These are phyloP conservation scores for Lathamus discolor DNA, from an alignment of 2,113 vertebrate genomes.

Conservation along the genomic window DNA sequence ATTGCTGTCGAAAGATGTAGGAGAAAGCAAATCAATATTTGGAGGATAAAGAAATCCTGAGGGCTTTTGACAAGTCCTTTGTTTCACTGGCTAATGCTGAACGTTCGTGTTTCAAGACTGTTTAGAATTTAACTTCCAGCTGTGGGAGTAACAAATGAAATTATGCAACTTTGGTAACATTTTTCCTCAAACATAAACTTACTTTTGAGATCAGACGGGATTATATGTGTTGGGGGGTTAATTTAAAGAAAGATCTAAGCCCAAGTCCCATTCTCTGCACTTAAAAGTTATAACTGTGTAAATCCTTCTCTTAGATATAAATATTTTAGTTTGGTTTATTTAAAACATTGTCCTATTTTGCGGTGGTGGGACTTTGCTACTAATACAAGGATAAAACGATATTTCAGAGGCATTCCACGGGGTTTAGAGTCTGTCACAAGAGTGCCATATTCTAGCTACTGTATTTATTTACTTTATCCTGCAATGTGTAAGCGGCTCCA, in stretches of 20 bases:
- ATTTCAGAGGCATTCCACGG: constrained; percentile 75
- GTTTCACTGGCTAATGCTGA: constrained; percentile 65
- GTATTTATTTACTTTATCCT: constrained; percentile 78
- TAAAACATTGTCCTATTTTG: constrained; percentile 78
- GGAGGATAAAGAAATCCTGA: constrained; percentile 67
- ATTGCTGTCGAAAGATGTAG: constrained; percentile 69
- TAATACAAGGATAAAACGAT: constrained; percentile 70
- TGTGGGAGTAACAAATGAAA: constrained; percentile 73
- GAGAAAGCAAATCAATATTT: constrained; percentile 55
- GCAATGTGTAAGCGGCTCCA: constrained; percentile 67
- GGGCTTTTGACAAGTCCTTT: constrained; percentile 64
- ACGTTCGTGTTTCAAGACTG: constrained; percentile 70
- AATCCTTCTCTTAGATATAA: constrained; percentile 74
- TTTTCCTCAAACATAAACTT: constrained; percentile 71
- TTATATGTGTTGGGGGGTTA: constrained; percentile 7
- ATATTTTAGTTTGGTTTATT: constrained; percentile 78
- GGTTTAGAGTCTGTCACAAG: constrained; percentile 69
- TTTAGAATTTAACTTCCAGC: constrained; percentile 71
- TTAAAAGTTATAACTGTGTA: constrained; percentile 70
- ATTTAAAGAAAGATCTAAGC: constrained; percentile 64
- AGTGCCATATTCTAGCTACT: constrained; percentile 75
- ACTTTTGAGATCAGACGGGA: constrained; percentile 70
- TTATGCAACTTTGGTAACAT: constrained; percentile 82
- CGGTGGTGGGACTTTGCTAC: constrained; percentile 81
- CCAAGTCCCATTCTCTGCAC: constrained; percentile 73